phyloP scores from a whole-genome alignment of 2,113 vertebrate species.

The Equus quagga region DNA sequence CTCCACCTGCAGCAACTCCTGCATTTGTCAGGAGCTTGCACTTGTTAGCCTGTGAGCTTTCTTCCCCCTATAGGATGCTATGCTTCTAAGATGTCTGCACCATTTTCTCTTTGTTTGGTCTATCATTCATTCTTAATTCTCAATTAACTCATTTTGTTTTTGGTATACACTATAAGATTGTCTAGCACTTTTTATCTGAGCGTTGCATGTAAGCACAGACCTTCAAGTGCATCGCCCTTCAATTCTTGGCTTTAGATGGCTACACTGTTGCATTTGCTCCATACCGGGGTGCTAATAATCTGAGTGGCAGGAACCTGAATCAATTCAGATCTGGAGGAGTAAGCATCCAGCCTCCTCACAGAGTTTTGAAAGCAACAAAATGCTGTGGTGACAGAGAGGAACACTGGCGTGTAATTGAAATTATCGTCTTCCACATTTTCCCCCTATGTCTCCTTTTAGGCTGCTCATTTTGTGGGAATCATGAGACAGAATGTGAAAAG shows the following conservation, averaged over 20 bases:
- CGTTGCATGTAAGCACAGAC: background rate
- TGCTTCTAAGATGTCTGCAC: background rate
- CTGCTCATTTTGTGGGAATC: background rate
- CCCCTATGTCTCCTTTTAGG: background rate
- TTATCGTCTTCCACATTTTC: background rate
- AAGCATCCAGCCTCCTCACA: no score
- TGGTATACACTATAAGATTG: no score
- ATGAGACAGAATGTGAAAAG: background rate
- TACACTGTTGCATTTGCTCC: background rate
- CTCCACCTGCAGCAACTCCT: no score
- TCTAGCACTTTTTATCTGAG: background rate
- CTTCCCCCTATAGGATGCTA: background rate
- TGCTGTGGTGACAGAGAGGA: background rate
- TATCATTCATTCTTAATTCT: background rate
- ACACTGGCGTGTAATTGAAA: rapidly evolving
- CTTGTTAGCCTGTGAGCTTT: background rate
- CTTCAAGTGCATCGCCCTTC: background rate
- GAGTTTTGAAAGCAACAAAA: background rate
- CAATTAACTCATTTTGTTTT: background rate
- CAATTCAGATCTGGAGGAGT: background rate
- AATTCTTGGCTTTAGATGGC: background rate
- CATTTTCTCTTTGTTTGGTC: background rate
- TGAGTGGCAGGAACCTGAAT: background rate
- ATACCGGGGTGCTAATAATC: no score
- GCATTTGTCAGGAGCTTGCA: background rate